Base-by-base conservation (phyloP, 2,888 invertebrate genomes). In the Lochmaea crataegi region DNA sequence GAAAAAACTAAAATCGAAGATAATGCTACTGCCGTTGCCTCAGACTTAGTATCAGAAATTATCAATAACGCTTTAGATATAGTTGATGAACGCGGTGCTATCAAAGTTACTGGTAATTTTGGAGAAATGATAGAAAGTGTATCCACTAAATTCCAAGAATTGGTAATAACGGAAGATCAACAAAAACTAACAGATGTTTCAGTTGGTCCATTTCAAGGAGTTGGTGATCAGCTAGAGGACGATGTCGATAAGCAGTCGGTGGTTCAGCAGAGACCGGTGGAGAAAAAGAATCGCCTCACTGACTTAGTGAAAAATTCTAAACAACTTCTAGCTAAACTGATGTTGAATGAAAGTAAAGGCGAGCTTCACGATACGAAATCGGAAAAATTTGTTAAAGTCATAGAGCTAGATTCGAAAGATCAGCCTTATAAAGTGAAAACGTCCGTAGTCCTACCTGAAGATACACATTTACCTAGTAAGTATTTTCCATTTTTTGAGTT, bases 231-330 rank as follows among this genome's bases (percentile, higher is more conserved):
- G 63, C 65, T 79, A 67, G 76, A 77, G 14, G 72, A 74, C 60
- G 75, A 80, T 60, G 74, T 76, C 5, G 67, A 73, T 12, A 79
- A 78, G 68, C 67, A 77, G 18, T 58, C 78, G 12, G 68, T 76
- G 9, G 41, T 71, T 0, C 78, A 75, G 64, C 80, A 81, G 61
- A 80, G 79, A 14, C 83, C 85, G 22, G 85, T 90, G 57, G 87
- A 87, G 41, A 82, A 90, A 86, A 85, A 88, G 85, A 84, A 82
- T 11, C 81, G 86, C 12, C 80, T 86, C 10, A 86, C 86, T 4
- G 86, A 86, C 77, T 76, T 87, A 42, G 84, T 86, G 12, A 85
- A 84, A 80, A 86, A 86, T 78, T 86, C 87, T 10, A 86, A 85
- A 70, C 84, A 85, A 67, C 72, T 83, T 12, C 65, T 82, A 12